Conservation (phyloP, 2,888 invertebrate species). For the Strigamia crassipes region DNA sequence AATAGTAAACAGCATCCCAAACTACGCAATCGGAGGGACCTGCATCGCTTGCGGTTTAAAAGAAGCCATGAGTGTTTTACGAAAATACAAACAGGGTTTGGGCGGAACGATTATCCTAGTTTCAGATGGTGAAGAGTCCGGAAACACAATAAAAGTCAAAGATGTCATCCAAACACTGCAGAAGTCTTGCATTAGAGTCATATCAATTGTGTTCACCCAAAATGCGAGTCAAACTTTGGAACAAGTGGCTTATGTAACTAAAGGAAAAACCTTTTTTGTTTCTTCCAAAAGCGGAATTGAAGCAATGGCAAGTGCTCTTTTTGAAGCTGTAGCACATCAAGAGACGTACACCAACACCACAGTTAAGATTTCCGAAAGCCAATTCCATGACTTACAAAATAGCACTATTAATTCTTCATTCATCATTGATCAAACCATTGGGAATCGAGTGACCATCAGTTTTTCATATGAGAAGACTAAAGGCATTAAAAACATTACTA, state of each 20-base stretch:
- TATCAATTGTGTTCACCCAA: conserved; percentile 7
- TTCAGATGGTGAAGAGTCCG: conserved; percentile 36
- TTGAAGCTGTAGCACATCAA: not conserved
- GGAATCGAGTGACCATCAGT: not conserved
- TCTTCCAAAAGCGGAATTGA: not conserved
- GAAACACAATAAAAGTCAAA: not conserved
- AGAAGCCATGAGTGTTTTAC: conserved; percentile 20
- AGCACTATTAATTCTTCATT: not conserved
- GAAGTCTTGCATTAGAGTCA: not conserved
- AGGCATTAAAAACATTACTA: not conserved
- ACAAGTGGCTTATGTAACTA: not conserved
- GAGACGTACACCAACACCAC: not conserved
- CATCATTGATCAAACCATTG: conserved; percentile 19
- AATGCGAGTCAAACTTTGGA: not conserved
- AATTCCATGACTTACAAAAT: not conserved
- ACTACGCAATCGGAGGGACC: not conserved
- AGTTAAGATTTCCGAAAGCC: not conserved
- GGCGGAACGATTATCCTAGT: conserved; percentile 39
- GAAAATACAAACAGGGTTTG: not conserved
- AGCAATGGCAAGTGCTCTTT: not conserved
- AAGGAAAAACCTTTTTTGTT: conserved; percentile 18
- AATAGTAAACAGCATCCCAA: conserved; percentile 43
- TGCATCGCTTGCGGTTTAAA: conserved; percentile 49
- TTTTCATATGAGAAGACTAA: not conserved
- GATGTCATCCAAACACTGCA: not conserved